phyloP scores from a whole-genome alignment of 1,140 invertebrate species.

The Alviniconcha marisindica region DNA sequence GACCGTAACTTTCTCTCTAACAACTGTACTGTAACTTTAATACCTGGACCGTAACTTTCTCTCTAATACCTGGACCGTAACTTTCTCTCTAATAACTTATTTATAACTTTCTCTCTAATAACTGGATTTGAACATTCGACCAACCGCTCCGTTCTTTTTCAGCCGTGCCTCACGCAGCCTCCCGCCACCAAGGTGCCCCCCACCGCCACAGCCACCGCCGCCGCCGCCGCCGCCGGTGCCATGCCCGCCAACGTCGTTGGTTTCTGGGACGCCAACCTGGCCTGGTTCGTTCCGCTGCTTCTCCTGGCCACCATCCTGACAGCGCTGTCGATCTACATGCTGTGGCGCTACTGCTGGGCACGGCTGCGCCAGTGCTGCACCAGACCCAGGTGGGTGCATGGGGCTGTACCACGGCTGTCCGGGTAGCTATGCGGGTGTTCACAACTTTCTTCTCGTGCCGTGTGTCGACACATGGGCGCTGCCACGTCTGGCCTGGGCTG shows the following conservation, averaged over 20 bases:
- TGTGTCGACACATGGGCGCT: too few species aligned
- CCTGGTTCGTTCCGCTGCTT: constrained; percentile 17
- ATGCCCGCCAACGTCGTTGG: neutral
- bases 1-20: neutral
- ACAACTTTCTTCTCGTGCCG: too few species aligned
- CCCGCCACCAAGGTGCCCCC: neutral
- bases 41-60: too few species aligned
- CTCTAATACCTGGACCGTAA: neutral
- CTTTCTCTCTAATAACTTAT: neutral
- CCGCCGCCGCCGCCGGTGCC: neutral
- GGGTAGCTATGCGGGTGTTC: neutral
- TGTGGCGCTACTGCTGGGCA: constrained; percentile 12
- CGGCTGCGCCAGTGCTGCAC: neutral
- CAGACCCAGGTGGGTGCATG: neutral
- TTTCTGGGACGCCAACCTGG: constrained; percentile 33
- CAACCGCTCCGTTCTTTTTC: neutral
- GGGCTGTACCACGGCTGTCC: neutral
- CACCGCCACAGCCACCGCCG: neutral
- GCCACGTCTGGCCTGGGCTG: neutral
- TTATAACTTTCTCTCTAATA: neutral
- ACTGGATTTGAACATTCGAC: neutral
- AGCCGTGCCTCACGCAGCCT: neutral
- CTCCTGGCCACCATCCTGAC: neutral
- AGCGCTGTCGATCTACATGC: neutral
- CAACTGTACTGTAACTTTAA: too few species aligned